A percentile compares a stretch with the other conserved stretches of the same genome.
Conservation (phyloP, 1,140 invertebrate species). For the Penaeus vannamei region DNA sequence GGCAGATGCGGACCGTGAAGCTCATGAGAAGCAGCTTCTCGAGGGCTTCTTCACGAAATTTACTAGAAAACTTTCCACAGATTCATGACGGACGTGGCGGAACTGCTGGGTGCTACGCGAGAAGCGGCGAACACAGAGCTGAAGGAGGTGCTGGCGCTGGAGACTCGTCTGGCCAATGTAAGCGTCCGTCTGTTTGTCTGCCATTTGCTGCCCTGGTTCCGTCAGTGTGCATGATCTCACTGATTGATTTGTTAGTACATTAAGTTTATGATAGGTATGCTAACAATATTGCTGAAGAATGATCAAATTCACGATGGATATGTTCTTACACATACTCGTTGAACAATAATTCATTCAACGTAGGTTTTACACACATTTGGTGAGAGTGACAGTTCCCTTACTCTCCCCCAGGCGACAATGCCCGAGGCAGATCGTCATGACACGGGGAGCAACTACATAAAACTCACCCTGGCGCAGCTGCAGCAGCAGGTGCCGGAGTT, state of each 20-base stretch:
- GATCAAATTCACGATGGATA: too few species aligned
- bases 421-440: slow-evolving; percentile 88
- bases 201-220: neutral
- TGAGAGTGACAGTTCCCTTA: neutral
- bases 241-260: neutral
- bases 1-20: too few species aligned
- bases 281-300: too few species aligned
- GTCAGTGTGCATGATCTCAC: neutral
- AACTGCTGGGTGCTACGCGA: slow-evolving; percentile 81
- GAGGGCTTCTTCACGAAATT: neutral
- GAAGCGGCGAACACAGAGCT: slow-evolving; percentile 79
- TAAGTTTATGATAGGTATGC: slow-evolving; percentile 29
- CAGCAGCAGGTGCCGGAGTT: slow-evolving; percentile 81
- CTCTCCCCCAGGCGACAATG: slow-evolving; percentile 77
- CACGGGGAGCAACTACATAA: slow-evolving; percentile 83
- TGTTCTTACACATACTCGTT: too few species aligned
- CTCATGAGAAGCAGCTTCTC: too few species aligned
- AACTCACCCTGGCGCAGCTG: slow-evolving; percentile 79
- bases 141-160: slow-evolving; percentile 81
- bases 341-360: too few species aligned
- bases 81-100: slow-evolving; percentile 84
- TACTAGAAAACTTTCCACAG: slow-evolving; percentile 72
- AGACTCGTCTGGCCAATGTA: slow-evolving; percentile 85
- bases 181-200: slow-evolving; percentile 68
- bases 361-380: neutral